Evolutionary conservation across 1,140 invertebrate species (phyloP).

Genomic region (Metopolophium dirhodum): DNA sequence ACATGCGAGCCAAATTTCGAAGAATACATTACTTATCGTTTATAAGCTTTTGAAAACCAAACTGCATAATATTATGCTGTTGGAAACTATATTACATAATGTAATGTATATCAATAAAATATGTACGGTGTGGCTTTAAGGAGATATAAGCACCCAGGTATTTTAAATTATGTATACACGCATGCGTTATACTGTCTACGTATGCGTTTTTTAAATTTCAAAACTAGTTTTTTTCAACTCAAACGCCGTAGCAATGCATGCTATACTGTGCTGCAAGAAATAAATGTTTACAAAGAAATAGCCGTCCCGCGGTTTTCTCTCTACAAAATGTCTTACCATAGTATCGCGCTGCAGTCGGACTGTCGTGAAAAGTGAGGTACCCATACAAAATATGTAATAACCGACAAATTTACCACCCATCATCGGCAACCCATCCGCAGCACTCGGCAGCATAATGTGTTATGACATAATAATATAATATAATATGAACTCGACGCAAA

Average conservation of each 20-base stretch:
- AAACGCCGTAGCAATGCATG: not conserved
- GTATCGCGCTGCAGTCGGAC: not conserved
- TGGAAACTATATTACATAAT: not conserved
- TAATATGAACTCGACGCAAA: not conserved
- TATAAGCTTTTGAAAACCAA: not conserved
- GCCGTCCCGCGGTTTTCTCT: not conserved
- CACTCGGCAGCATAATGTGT: not conserved
- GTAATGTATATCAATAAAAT: not conserved
- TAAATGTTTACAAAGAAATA: not conserved
- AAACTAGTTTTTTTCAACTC: not conserved
- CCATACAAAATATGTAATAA: not conserved
- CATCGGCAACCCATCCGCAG: not conserved
- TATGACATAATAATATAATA: not conserved
- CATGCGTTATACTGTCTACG: not conserved
- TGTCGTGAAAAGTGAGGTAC: not conserved
- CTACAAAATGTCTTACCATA: not conserved
- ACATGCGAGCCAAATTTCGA: not conserved
- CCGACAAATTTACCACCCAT: not conserved
- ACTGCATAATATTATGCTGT: not conserved
- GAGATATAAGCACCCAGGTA: not conserved
- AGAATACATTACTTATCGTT: not conserved
- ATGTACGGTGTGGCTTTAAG: no score
- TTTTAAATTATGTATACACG: not conserved
- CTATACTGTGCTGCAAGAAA: not conserved
- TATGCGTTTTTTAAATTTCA: not conserved